These are phyloP conservation scores for Pagetopsis macropterus DNA, from an alignment of 2,797 vertebrate genomes.

Conservation along the genomic window DNA sequence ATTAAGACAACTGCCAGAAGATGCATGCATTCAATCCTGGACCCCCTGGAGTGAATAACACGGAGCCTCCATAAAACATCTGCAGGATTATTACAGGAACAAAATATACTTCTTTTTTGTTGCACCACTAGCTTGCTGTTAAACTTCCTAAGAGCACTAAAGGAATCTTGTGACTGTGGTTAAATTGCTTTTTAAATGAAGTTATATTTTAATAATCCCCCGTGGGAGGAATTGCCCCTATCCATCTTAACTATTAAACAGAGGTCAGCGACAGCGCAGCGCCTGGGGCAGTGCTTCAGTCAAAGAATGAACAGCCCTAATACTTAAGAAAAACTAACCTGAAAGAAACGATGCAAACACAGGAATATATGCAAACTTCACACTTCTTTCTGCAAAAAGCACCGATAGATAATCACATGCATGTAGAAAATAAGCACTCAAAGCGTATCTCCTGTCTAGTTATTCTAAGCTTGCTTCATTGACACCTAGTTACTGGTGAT, in stretches of 20 bases:
- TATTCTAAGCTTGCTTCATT: constrained; percentile 22
- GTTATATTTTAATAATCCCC: constrained; percentile 11
- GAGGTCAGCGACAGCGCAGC: constrained; percentile 4
- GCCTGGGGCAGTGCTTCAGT: neutral
- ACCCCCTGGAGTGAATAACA: neutral
- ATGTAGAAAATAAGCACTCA: neutral
- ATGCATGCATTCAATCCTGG: neutral
- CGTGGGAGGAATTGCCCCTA: constrained; percentile 8
- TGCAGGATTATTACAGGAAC: neutral
- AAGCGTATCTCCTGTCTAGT: constrained; percentile 8
- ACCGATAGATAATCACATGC: neutral
- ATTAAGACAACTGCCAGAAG: no score
- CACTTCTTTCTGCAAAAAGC: neutral
- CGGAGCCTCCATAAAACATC: neutral
- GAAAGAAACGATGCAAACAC: neutral
- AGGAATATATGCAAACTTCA: neutral
- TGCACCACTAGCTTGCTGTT: neutral
- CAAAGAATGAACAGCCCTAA: neutral
- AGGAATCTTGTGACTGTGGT: neutral
- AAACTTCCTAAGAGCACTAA: neutral
- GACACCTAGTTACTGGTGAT: constrained; percentile 49
- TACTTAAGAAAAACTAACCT: neutral
- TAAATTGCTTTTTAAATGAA: neutral
- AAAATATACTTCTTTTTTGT: neutral
- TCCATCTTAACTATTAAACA: constrained; percentile 8